Conservation (phyloP, 2,888 invertebrate genomes). For the Pantelozetes paolii region DNA sequence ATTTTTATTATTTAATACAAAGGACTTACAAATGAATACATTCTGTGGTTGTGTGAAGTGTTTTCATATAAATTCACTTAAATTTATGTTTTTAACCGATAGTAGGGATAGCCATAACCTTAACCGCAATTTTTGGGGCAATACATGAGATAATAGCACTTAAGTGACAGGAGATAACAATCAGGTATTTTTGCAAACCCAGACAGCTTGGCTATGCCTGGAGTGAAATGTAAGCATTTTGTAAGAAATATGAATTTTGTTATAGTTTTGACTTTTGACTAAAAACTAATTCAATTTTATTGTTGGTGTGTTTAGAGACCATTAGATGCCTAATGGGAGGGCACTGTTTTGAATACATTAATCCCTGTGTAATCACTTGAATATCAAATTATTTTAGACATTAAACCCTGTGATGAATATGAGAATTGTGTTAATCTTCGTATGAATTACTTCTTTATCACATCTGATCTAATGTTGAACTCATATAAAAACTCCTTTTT, state of each 20-base stretch:
- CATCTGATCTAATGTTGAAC: constrained; percentile 1
- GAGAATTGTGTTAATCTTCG: neutral
- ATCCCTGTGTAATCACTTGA: constrained; percentile 21
- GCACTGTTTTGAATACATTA: constrained; percentile 26
- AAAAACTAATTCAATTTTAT: constrained; percentile 26
- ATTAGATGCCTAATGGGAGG: constrained; percentile 31
- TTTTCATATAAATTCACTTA: no score
- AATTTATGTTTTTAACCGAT: no score
- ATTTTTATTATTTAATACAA: neutral
- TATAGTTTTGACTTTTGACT: no score
- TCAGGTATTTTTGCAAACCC: no score
- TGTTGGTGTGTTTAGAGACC: constrained; percentile 1
- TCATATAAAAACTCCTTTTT: neutral
- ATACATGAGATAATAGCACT: no score
- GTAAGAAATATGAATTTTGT: no score
- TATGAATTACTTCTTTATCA: constrained; percentile 12
- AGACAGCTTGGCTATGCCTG: no score
- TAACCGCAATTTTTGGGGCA: no score
- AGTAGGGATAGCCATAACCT: no score
- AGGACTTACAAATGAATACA: neutral
- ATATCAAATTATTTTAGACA: constrained; percentile 29
- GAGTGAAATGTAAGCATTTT: no score
- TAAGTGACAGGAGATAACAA: no score
- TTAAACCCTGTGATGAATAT: neutral
- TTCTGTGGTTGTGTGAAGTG: neutral